Conservation (phyloP, 2,797 vertebrate genomes). For the Neomorphus geoffroyi region DNA sequence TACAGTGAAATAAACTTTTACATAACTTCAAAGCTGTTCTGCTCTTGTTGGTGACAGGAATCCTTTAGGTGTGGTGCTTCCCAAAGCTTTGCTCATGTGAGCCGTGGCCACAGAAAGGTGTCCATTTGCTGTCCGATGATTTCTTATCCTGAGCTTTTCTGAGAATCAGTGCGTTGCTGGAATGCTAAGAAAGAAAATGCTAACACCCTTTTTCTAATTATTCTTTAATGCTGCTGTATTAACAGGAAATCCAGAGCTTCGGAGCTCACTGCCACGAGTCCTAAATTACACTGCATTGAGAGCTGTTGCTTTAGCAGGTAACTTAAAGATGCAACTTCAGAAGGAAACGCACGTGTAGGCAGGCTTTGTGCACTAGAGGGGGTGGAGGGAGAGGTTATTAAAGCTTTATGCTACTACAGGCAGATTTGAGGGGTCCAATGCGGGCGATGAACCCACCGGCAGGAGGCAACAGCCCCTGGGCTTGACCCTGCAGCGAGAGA, state of each 20-base stretch:
- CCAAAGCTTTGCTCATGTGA: background rate
- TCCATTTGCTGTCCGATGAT: background rate
- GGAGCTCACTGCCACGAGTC: background rate
- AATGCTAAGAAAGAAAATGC: background rate
- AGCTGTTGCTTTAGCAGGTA: background rate
- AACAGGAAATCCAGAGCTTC: background rate
- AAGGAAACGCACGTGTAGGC: accelerated
- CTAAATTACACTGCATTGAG: background rate
- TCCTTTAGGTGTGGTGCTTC: background rate
- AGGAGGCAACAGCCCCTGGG: too few relatives aligned
- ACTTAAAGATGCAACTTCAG: accelerated
- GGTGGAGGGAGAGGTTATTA: too few relatives aligned
- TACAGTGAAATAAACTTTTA: background rate
- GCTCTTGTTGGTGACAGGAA: background rate
- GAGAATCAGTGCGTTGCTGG: accelerated
- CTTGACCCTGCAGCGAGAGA: too few relatives aligned
- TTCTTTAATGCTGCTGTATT: background rate
- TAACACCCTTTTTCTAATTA: background rate
- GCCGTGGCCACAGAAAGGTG: accelerated
- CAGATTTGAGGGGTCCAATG: background rate
- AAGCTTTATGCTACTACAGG: background rate
- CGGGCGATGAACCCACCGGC: accelerated
- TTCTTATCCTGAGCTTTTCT: background rate
- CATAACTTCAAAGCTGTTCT: background rate
- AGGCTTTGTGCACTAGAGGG: background rate